Evolutionary conservation across 2,113 vertebrate genomes (phyloP).

Genomic region (Hiodon alosoides): DNA sequence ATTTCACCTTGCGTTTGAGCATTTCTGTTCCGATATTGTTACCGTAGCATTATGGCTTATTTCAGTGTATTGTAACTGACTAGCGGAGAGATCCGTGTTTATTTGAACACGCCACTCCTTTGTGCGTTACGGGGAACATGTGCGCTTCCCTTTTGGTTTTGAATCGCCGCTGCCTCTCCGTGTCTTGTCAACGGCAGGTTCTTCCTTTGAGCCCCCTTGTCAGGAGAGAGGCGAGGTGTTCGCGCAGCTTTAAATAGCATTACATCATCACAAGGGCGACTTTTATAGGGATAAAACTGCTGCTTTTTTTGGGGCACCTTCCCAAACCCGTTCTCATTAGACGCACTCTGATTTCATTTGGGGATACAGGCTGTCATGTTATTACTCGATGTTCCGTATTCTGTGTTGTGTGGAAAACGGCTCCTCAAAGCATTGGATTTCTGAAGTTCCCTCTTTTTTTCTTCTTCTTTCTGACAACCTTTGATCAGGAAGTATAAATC

Average conservation of each 20-base stretch:
- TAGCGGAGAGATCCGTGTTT: background rate
- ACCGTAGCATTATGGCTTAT: too few relatives aligned
- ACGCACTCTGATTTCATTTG: background rate
- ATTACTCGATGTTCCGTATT: background rate
- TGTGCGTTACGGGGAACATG: background rate
- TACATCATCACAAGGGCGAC: too few relatives aligned
- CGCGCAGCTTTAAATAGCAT: conserved; percentile 43
- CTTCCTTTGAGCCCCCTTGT: conserved; percentile 37
- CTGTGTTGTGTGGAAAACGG: background rate
- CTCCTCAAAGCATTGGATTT: too few relatives aligned
- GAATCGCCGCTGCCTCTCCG: conserved; percentile 14
- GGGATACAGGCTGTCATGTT: background rate
- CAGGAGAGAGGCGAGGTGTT: conserved; percentile 34
- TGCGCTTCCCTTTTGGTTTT: conserved; percentile 14
- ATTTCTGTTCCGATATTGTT: too few relatives aligned
- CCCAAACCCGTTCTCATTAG: conserved; percentile 29
- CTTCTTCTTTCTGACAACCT: background rate
- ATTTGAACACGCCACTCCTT: background rate
- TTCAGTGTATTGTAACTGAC: too few relatives aligned
- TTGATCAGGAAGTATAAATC: background rate
- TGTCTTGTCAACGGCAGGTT: conserved; percentile 23
- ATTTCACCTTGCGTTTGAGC: too few relatives aligned
- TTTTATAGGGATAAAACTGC: background rate
- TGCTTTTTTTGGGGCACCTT: conserved; percentile 35
- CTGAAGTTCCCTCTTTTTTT: too few relatives aligned